Evolutionary conservation across 2,113 vertebrate species (phyloP).

Genomic region (rabbit (Oryctolagus cuniculus)): mOryCun1.1 NC_091451.1:28262501-28263000

Average conservation of each 20-base stretch:
- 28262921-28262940: not conserved
- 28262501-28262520: not conserved
- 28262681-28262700: conserved; percentile 65
- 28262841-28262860: not conserved
- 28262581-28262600: conserved; percentile 28
- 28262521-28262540: conserved; percentile 33
- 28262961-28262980: conserved; percentile 66
- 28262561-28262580: not conserved
- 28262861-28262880: not conserved
- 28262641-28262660: conserved; percentile 67
- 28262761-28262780: conserved; percentile 72
- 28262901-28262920: not conserved
- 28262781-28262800: conserved; percentile 37
- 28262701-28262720: conserved; percentile 75
- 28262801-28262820: conserved; percentile 55
- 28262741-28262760: conserved; percentile 60
- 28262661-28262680: conserved; percentile 75
- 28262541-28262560: conserved; percentile 20
- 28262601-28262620: conserved; percentile 74
- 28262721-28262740: conserved; percentile 78
- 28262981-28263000: conserved; percentile 48
- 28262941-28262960: not conserved
- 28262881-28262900: not conserved
- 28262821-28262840: not conserved
- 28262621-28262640: conserved; percentile 61